Evolutionary conservation across 1,140 invertebrate species (phyloP).

Genomic region (Drosophila kikkawai): DNA sequence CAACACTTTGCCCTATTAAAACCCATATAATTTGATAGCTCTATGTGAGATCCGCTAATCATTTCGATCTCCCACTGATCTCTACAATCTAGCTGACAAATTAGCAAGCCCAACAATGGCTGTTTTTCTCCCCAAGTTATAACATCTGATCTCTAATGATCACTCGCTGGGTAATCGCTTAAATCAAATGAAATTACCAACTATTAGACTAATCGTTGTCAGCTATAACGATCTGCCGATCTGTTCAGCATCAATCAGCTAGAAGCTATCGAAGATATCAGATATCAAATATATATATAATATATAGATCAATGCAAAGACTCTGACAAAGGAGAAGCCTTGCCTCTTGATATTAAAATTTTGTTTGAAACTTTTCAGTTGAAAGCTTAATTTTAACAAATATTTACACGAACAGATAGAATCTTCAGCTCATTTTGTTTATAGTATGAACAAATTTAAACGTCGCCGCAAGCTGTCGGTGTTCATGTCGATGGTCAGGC

Average conservation of each 20-base stretch:
- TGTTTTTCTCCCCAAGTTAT: conserved; percentile 19
- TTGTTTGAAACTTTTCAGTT: conserved; percentile 70
- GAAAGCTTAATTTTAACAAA: conserved; percentile 81
- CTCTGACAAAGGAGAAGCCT: conserved; percentile 4
- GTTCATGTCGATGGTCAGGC: conserved; percentile 68
- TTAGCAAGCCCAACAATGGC: conserved; percentile 18
- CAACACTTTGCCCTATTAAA: conserved; percentile 14
- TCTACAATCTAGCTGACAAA: conserved; percentile 47
- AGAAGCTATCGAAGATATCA: background rate
- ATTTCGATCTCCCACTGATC: conserved; percentile 9
- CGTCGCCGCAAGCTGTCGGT: conserved; percentile 70
- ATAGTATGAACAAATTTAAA: conserved; percentile 78
- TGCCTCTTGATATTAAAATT: conserved; percentile 23
- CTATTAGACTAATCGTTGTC: conserved; percentile 54
- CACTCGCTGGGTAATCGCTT: conserved; percentile 41
- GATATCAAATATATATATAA: background rate
- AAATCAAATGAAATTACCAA: conserved; percentile 51
- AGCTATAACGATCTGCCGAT: conserved; percentile 26
- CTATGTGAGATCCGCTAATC: conserved; percentile 14
- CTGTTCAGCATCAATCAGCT: conserved; percentile 28
- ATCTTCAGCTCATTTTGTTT: conserved; percentile 75
- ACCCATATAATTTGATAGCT: conserved; percentile 18
- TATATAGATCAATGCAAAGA: conserved; percentile 6
- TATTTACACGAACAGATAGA: conserved; percentile 79
- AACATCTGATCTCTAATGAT: conserved; percentile 50